Evolutionary conservation across 2,113 vertebrate species (phyloP), one percentile per base, ranked within the genome.

Genomic region (Xiphophorus hellerii): DNA sequence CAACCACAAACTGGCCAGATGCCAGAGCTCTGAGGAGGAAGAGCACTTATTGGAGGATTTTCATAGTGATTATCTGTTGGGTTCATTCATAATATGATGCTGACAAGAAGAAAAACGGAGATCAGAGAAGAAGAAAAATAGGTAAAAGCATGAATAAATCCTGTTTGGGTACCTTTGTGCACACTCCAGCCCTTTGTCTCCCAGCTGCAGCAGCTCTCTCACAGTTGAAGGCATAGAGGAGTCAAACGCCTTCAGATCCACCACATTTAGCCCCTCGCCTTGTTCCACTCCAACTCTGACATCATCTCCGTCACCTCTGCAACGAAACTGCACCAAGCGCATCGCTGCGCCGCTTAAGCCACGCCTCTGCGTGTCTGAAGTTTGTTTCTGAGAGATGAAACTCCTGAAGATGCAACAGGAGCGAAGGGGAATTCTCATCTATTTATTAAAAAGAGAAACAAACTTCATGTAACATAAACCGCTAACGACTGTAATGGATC

Each of bases 291-390:
- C 97, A 39, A 98, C 91, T 73, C 93, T 76, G 62, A 93, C n/a
- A 13, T 31, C 63, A 0, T 87, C 92, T 44, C 88, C 87, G 0
- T 88, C 90, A 3, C 72, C 77, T 25, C 37, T 78, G 17, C 82
- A 83, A 70, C 85, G 89, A 87, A 98, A 98, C 93, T 98, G 97
- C 61, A 97, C 92, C 80, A 98, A 87, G 33, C 96, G 95, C 96
- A 98, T 96, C 0, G 81, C 84, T 33, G 80, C 89, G 9, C 89
- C 74, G 1, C 85, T 88, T 35, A 94, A 0, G 13, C 62, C 69
- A 58, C 89, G 76, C 15, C 70, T 74, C 62, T 77, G 84, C 11
- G 22, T 39, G 5, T 69, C 68, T 64, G 28, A 3, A 4, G 51
- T 68, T 39, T 20, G 74, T 8, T 79, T 84, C 28, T 4, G 76